A percentile compares a stretch with the other conserved stretches of the same genome.
Evolutionary conservation across 2,888 invertebrate species (phyloP).

Genomic region (Drosophila subsilvestris): DNA sequence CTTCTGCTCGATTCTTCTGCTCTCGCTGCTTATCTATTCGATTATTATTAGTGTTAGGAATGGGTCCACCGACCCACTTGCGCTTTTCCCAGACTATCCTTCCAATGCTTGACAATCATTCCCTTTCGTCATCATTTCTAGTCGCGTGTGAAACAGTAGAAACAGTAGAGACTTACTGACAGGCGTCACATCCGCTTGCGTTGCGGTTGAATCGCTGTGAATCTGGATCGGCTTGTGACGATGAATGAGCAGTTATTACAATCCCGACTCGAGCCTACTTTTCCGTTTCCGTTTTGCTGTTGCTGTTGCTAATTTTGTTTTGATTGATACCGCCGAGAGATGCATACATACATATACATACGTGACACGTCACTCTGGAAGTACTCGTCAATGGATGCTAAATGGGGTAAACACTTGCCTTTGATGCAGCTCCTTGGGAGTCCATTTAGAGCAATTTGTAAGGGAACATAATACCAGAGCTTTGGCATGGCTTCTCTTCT

Average conservation of each 20-base stretch:
- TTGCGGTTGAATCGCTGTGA: not conserved
- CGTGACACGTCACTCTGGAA: conserved; percentile 26
- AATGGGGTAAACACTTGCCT: conserved; percentile 13
- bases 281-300: not conserved
- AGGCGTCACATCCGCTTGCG: not conserved
- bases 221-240: not conserved
- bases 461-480: too few relatives aligned
- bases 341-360: too few relatives aligned
- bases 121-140: not conserved
- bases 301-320: not conserved
- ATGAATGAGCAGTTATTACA: not conserved
- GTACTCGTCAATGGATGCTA: conserved; percentile 7
- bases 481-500: too few relatives aligned
- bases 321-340: not conserved
- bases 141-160: not conserved
- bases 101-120: not conserved
- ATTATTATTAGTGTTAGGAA: too few relatives aligned
- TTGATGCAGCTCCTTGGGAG: too few relatives aligned
- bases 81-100: too few relatives aligned
- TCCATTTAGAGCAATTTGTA: too few relatives aligned
- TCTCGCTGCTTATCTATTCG: too few relatives aligned
- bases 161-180: too few relatives aligned
- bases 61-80: too few relatives aligned
- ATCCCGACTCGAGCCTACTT: not conserved
- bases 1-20: too few relatives aligned